A percentile compares a stretch with the other conserved stretches of the same genome.
Evolutionary conservation across 2,113 vertebrate species (phyloP).

Genomic region (Tretioscincus oriximinensis): DNA sequence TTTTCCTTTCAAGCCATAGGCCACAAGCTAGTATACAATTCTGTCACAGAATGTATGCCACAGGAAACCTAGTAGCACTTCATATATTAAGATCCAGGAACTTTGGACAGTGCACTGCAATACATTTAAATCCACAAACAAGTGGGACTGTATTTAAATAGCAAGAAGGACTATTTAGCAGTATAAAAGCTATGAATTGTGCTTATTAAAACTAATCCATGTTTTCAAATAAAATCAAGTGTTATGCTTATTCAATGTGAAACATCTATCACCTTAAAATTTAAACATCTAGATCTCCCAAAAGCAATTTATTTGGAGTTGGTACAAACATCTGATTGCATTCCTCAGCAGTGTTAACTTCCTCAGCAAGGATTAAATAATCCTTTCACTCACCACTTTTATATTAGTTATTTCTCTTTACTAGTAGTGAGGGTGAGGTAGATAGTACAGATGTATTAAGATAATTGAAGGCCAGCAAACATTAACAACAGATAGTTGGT

Average conservation of each 20-base stretch:
- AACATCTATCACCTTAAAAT: neutral
- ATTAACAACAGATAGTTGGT: slow-evolving; percentile 1
- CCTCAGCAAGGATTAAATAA: neutral
- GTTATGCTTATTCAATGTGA: too few species aligned
- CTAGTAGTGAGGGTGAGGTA: slow-evolving; percentile 5
- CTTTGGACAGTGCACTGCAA: neutral
- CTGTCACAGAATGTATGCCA: neutral
- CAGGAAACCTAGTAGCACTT: neutral
- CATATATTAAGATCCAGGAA: neutral
- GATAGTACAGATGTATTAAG: slow-evolving; percentile 8
- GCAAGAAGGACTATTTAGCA: neutral
- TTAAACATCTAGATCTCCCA: neutral
- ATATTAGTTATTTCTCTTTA: neutral
- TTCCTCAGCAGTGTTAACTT: neutral
- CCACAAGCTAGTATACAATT: neutral
- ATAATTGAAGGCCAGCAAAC: neutral
- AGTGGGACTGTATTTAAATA: neutral
- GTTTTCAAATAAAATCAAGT: neutral
- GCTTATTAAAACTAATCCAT: neutral
- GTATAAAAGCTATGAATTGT: neutral
- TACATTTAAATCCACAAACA: neutral
- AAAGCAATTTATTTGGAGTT: neutral
- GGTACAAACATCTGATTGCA: neutral
- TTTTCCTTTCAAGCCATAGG: neutral
- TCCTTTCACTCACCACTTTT: neutral